A percentile compares a stretch with the other conserved stretches of the same genome.
These are phyloP conservation scores for Marcusenius ussheri DNA, from an alignment of 2,113 vertebrate genomes.

Conservation along the genomic window DNA sequence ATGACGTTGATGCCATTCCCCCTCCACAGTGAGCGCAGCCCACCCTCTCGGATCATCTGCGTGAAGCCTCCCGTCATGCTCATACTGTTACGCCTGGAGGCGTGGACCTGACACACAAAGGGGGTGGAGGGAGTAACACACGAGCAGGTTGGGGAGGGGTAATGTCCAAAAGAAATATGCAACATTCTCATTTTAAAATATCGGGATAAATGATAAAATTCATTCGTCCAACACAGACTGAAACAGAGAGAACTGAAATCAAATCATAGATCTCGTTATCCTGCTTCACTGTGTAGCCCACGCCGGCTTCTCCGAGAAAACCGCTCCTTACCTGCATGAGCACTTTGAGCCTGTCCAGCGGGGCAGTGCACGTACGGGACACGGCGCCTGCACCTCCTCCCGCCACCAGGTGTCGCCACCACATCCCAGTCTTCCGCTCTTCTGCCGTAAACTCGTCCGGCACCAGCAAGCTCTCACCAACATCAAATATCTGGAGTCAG, in stretches of 20 bases:
- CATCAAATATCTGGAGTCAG: constrained; percentile 80
- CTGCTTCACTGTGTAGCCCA: neutral
- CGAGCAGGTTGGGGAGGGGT: neutral
- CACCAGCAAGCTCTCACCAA: constrained; percentile 86
- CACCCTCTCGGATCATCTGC: constrained; percentile 88
- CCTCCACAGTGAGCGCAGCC: constrained; percentile 79
- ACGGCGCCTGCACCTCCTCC: constrained; percentile 88
- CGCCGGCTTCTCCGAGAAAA: neutral
- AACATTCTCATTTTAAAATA: neutral
- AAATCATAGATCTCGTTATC: neutral
- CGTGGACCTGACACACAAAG: constrained; percentile 70
- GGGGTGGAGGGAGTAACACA: neutral
- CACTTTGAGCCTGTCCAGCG: constrained; percentile 89
- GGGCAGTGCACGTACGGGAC: constrained; percentile 89
- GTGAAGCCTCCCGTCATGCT: constrained; percentile 77
- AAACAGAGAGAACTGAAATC: neutral
- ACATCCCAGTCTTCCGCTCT: constrained; percentile 87
- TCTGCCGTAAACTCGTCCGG: constrained; percentile 94
- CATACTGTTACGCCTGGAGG: constrained; percentile 86
- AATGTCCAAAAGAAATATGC: neutral
- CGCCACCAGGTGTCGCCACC: constrained; percentile 93
- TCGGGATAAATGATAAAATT: neutral
- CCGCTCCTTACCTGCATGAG: constrained; percentile 82
- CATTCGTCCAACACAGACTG: neutral
- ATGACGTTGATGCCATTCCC: constrained; percentile 94